These are phyloP conservation scores for Polyergus mexicanus DNA, from an alignment of 1,140 invertebrate species.

Conservation along the genomic window DNA sequence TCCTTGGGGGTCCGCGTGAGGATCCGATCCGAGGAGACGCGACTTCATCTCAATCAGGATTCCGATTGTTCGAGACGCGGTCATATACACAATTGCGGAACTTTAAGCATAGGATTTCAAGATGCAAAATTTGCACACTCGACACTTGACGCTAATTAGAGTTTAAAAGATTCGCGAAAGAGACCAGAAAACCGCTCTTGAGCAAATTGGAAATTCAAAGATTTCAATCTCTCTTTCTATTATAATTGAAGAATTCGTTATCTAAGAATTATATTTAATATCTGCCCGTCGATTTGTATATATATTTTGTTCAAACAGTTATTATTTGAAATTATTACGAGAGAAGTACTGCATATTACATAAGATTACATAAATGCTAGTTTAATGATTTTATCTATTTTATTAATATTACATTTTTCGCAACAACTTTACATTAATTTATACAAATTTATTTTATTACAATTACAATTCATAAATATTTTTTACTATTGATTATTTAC, in stretches of 20 bases:
- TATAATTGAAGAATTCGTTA: not conserved
- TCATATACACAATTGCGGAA: too few species aligned
- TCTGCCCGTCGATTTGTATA: not conserved
- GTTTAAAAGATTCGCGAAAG: not conserved
- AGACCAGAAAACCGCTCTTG: not conserved
- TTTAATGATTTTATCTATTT: not conserved
- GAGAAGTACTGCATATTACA: not conserved
- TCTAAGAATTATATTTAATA: not conserved
- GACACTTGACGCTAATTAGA: not conserved
- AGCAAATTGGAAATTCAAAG: not conserved
- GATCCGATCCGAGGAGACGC: too few species aligned
- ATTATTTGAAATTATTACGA: not conserved
- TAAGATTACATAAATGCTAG: conserved; percentile 14
- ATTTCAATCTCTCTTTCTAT: not conserved
- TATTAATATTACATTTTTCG: not conserved
- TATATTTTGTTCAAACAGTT: not conserved
- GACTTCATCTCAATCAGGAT: not conserved
- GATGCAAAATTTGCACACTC: too few species aligned
- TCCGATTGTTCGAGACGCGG: not conserved
- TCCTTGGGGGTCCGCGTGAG: conserved; percentile 57
- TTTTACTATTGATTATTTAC: not conserved
- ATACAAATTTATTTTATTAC: not conserved
- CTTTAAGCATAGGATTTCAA: too few species aligned
- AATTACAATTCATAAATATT: conserved; percentile 13
- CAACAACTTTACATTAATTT: not conserved